Evolutionary conservation across 2,888 invertebrate genomes (phyloP).

Genomic region (Platypus cylindrus): DNA sequence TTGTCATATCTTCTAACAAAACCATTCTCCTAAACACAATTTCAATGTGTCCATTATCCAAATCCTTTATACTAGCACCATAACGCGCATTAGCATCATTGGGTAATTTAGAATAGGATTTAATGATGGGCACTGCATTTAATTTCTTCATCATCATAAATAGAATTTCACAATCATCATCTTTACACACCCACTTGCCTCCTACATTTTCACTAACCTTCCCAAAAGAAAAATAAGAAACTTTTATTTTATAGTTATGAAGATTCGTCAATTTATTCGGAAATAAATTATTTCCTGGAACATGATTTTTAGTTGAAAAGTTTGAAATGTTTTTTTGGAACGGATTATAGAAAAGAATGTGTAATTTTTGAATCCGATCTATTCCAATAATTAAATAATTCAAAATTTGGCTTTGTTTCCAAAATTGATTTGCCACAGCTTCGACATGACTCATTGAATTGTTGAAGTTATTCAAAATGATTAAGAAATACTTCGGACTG

Average conservation of each 20-base stretch:
- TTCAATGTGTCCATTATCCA: conserved; percentile 3
- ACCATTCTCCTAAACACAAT: conserved; percentile 5
- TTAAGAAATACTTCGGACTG: not conserved
- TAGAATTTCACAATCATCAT: conserved; percentile 3
- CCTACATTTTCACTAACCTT: not conserved
- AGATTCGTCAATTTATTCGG: conserved; percentile 2
- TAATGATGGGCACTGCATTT: conserved; percentile 4
- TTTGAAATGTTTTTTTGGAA: no score
- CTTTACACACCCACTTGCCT: conserved; percentile 1
- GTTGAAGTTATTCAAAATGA: not conserved
- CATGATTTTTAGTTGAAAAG: not conserved
- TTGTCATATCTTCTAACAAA: not conserved
- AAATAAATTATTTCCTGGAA: conserved; percentile 2
- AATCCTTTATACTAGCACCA: not conserved
- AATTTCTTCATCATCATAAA: conserved; percentile 4
- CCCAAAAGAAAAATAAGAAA: not conserved
- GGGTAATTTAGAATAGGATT: no score
- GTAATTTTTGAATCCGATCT: not conserved
- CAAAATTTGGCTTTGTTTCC: not conserved
- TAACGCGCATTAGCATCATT: not conserved
- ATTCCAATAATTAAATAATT: not conserved
- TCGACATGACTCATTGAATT: not conserved
- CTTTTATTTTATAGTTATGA: conserved; percentile 2
- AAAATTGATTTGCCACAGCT: not conserved
- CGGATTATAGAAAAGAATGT: not conserved